Base-by-base conservation (phyloP, 2,797 vertebrate species). In the Pseudotriccus pelzelni region DNA sequence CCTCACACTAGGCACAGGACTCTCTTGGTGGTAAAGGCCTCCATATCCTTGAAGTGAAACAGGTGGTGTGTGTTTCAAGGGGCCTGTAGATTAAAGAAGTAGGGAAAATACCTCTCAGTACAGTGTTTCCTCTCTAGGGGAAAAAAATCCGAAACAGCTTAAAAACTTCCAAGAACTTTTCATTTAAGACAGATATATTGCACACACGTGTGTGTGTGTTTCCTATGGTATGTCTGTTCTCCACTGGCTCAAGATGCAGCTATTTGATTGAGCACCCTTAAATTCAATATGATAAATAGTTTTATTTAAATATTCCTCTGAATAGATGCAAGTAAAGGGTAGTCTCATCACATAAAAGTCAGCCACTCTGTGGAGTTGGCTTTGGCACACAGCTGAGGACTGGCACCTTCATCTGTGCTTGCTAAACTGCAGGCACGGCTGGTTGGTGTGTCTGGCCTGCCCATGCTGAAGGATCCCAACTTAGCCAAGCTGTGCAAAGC, bases 141-240 rank as follows among this genome's bases (percentile, higher is more conserved):
- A 67, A 74, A 46, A 5, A 0, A 24, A 23, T 7, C 22, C 12
- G 23, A 41, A 32, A 19, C 4, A 80, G 12, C 30, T 74, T 84
- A 50, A 74, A 75, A 87, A 70, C 10, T 47, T 90, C 12, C 20
- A 79, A 22, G 24, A 78, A 39, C 9, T 13, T 80, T 81, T 63
- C 21, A 39, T 84, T 90, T 76, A 75, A 60, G 22, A 79, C 47
- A 70, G 30, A 25, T 49, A 53, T 37, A 41, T 36, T 27, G 22
- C 41, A 36, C 19, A 21, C 7, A 17, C 0, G 0, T 1, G 0
- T 2, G 5, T 37, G 6, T 49, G 37, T 32, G 23, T 10, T 64
- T 94, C 52, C 68, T 73, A 5, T 20, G 7, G 30, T 24, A 3
- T 30, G 63, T 36, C 37, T 64, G n/a, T 30, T 68, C 53, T 37